Percentiles rank a stretch among this genome's conserved stretches.
Evolutionary conservation across 2,888 invertebrate species (phyloP).

Genomic region (Cinara cedri): DNA sequence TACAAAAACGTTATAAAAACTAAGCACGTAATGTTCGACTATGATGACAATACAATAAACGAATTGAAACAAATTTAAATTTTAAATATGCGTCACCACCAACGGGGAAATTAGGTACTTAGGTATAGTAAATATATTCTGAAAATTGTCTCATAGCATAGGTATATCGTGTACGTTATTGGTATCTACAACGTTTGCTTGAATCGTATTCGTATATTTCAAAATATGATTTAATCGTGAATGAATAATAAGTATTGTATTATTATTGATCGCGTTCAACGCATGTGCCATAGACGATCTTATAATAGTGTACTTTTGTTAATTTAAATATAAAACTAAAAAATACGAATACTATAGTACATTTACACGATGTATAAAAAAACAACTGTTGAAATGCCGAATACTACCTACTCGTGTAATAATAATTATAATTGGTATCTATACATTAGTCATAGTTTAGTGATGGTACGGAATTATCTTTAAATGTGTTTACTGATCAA

Average conservation of each 20-base stretch:
- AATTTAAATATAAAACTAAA: neutral
- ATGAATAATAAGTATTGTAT: neutral
- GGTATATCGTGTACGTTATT: too few relatives aligned
- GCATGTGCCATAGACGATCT: neutral
- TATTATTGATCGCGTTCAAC: neutral
- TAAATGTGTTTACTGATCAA: neutral
- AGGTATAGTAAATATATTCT: constrained; percentile 29
- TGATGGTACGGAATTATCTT: too few relatives aligned
- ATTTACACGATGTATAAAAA: too few relatives aligned
- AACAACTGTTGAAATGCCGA: too few relatives aligned
- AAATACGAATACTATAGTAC: too few relatives aligned
- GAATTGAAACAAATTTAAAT: constrained; percentile 1
- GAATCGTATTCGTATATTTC: constrained; percentile 4
- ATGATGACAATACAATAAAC: too few relatives aligned
- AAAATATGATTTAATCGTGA: constrained; percentile 8
- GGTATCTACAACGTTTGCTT: neutral
- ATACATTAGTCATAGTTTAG: too few relatives aligned
- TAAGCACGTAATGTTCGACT: too few relatives aligned
- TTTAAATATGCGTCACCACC: neutral
- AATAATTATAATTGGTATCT: too few relatives aligned
- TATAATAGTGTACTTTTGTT: constrained; percentile 9
- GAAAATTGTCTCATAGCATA: neutral
- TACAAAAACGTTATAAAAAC: too few relatives aligned
- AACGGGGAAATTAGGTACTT: too few relatives aligned
- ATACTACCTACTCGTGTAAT: too few relatives aligned